Percentiles rank a stretch among this genome's conserved stretches.
phyloP scores from a whole-genome alignment of 2,888 invertebrate species.

The Athetis lepigone region DNA sequence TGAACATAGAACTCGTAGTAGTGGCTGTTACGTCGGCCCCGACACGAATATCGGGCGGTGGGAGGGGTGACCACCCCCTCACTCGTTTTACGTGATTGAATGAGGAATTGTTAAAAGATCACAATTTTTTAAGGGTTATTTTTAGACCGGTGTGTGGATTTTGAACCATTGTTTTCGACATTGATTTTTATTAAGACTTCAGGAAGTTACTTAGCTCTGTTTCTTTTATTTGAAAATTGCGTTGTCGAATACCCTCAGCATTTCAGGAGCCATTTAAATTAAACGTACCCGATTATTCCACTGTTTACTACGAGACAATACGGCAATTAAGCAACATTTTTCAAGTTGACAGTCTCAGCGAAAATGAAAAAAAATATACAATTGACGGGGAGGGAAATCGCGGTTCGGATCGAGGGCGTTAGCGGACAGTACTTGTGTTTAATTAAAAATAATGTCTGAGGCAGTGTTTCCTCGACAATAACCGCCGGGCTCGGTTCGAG shows the following conservation, averaged over 20 bases:
- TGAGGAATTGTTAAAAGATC: conserved; percentile 85
- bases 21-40: conserved; percentile 73
- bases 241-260: conserved; percentile 4
- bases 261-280: conserved; percentile 47
- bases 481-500: conserved; percentile 87
- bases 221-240: conserved; percentile 7
- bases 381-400: conserved; percentile 71
- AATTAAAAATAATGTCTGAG: conserved; percentile 89
- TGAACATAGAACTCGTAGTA: conserved; percentile 70
- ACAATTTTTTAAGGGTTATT: conserved; percentile 73
- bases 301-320: conserved; percentile 60
- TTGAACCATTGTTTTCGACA: conserved; percentile 13
- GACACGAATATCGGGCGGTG: conserved; percentile 75
- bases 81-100: conserved; percentile 86
- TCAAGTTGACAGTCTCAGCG: conserved; percentile 58
- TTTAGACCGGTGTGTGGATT: conserved; percentile 57
- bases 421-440: conserved; percentile 84
- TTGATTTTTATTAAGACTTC: neutral
- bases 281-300: conserved; percentile 57
- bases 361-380: conserved; percentile 65
- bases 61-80: conserved; percentile 73
- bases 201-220: neutral
- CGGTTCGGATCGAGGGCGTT: conserved; percentile 76
- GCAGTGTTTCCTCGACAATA: conserved; percentile 88
- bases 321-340: conserved; percentile 61